Evolutionary conservation across 2,113 vertebrate species (phyloP).

Genomic region (Malurus alboscapulatus): DNA sequence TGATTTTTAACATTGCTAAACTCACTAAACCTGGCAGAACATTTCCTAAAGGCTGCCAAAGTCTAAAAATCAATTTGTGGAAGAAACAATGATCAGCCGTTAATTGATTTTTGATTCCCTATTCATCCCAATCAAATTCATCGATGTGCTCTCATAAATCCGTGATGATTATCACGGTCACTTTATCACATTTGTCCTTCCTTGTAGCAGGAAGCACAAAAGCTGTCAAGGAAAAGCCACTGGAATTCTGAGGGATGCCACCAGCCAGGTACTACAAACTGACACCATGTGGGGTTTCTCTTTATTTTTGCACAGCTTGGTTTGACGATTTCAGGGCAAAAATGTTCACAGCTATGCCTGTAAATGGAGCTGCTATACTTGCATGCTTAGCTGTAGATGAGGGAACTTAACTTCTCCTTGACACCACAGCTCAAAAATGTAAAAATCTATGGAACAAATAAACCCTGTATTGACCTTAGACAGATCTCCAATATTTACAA

Average conservation of each 20-base stretch:
- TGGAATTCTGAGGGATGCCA: not conserved
- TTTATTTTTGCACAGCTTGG: not conserved
- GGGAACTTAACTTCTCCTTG: not conserved
- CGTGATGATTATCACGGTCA: not conserved
- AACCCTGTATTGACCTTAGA: not conserved
- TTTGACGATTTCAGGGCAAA: not conserved
- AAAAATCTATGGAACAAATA: not conserved
- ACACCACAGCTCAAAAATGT: not conserved
- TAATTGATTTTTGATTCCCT: conserved; percentile 69
- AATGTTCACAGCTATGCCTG: not conserved
- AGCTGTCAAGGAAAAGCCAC: not conserved
- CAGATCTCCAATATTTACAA: not conserved
- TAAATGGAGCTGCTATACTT: not conserved
- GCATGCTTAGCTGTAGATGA: not conserved
- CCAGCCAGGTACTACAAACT: not conserved
- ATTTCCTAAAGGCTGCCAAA: conserved; percentile 49
- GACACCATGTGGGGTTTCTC: not conserved
- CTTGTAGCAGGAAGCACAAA: not conserved
- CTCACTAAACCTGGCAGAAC: conserved; percentile 39
- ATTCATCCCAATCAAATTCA: conserved; percentile 47
- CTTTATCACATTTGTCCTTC: not conserved
- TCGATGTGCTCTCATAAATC: not conserved
- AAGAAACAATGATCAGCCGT: conserved; percentile 66
- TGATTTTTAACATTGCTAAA: conserved; percentile 22
- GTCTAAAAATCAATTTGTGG: conserved; percentile 51